Percentiles rank a stretch among this genome's conserved stretches.
These are phyloP conservation scores for Leptoclinus maculatus DNA, from an alignment of 2,797 vertebrate species.

Conservation along the genomic window DNA sequence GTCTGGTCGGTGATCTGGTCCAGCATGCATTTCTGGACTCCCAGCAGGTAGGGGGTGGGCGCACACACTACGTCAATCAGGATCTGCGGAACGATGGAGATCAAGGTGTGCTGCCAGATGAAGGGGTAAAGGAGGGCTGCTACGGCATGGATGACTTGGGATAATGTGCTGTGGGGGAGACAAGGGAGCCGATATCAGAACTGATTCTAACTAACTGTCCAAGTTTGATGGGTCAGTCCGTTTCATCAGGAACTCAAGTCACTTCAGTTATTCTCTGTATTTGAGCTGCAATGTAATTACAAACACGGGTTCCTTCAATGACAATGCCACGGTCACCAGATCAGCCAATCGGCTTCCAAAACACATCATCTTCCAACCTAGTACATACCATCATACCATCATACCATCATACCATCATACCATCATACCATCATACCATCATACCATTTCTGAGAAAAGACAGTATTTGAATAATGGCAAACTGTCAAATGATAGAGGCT, in stretches of 20 bases:
- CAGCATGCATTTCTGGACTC: constrained; percentile 89
- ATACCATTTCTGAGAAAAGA: too few relatives aligned
- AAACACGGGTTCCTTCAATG: background rate
- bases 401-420: too few relatives aligned
- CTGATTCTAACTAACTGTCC: background rate
- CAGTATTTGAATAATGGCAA: too few relatives aligned
- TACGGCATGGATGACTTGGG: constrained; percentile 93
- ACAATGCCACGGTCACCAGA: background rate
- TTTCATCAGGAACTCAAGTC: background rate
- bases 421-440: too few relatives aligned
- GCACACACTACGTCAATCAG: constrained; percentile 94
- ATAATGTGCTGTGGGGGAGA: constrained; percentile 86
- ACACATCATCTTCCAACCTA: background rate
- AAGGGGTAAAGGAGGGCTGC: constrained; percentile 96
- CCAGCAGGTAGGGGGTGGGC: constrained; percentile 95
- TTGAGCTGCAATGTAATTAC: background rate
- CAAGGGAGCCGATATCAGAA: constrained; percentile 7
- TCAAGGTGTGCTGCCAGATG: constrained; percentile 96
- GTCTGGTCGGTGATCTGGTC: constrained; percentile 86
- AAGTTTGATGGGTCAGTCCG: background rate
- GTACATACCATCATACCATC: too few relatives aligned
- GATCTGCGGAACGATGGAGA: constrained; percentile 93
- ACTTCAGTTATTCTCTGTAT: background rate
- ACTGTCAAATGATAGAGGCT: background rate
- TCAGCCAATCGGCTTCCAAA: background rate